These are phyloP conservation scores for Epizoanthus rinbou DNA, from an alignment of 92 coral and sea anemone genomes.

Conservation along the genomic window DNA sequence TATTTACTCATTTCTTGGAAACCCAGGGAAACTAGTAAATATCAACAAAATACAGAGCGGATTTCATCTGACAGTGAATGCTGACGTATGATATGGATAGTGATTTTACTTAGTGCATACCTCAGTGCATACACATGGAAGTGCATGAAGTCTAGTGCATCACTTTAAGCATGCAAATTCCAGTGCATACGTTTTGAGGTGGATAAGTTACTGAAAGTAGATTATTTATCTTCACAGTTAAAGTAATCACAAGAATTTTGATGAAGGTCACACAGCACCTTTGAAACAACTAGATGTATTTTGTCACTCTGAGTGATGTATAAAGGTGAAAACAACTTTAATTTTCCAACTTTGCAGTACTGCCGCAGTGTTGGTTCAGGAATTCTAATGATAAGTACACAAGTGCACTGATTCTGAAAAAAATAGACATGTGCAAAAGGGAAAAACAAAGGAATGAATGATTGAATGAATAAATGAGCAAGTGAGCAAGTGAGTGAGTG, in stretches of 20 bases:
- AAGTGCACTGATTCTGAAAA: not conserved
- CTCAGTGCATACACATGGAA: not conserved
- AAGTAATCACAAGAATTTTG: too few species aligned
- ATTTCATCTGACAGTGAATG: slow-evolving; percentile 34
- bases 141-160: slow-evolving; percentile 6
- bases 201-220: not conserved
- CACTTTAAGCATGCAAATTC: not conserved
- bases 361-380: too few species aligned
- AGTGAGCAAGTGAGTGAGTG: too few species aligned
- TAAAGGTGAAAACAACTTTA: too few species aligned
- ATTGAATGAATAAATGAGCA: not conserved
- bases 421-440: not conserved
- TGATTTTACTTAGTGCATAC: not conserved
- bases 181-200: slow-evolving; percentile 13
- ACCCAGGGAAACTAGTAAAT: slow-evolving; percentile 2
- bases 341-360: too few species aligned
- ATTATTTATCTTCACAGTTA: not conserved
- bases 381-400: not conserved
- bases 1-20: slow-evolving; percentile 25
- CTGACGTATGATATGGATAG: slow-evolving; percentile 1
- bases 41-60: slow-evolving; percentile 39
- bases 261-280: too few species aligned
- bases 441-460: not conserved
- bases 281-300: too few species aligned
- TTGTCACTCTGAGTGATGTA: too few species aligned